A percentile compares a stretch with the other conserved stretches of the same genome.
These are phyloP conservation scores for Protomyctophum bolini DNA, from an alignment of 2,113 vertebrate genomes.

Conservation along the genomic window DNA sequence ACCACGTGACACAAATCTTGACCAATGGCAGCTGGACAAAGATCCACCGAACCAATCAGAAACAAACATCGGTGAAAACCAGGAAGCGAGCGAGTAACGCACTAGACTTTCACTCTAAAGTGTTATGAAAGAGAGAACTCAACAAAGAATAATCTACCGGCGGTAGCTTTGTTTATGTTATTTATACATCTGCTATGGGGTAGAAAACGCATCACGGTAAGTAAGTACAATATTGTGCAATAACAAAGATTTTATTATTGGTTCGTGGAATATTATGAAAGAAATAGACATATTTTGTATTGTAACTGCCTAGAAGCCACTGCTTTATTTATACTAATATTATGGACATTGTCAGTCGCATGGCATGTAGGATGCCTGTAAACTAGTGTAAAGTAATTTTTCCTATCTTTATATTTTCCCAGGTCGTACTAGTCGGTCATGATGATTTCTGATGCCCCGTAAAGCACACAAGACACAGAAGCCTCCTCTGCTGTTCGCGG, in stretches of 20 bases:
- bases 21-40: slow-evolving; percentile 42
- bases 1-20: slow-evolving; percentile 58
- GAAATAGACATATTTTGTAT: neutral
- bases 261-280: neutral
- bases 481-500: slow-evolving; percentile 82
- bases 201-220: neutral
- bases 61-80: neutral
- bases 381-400: neutral
- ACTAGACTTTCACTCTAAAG: too few species aligned
- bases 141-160: neutral
- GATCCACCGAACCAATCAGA: slow-evolving; percentile 8
- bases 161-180: too few species aligned
- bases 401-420: neutral
- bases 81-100: slow-evolving; percentile 27
- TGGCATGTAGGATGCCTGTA: neutral
- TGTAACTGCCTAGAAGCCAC: neutral
- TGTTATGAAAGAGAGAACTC: neutral
- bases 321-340: neutral
- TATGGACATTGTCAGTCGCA: neutral
- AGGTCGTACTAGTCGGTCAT: slow-evolving; percentile 39
- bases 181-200: neutral
- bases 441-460: slow-evolving; percentile 85
- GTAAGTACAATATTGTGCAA: slow-evolving; percentile 12
- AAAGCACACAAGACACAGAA: slow-evolving; percentile 78
- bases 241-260: neutral